Percentiles rank a stretch among this genome's conserved stretches.
These are phyloP conservation scores for Drosophila kanapiae DNA, from an alignment of 1,140 invertebrate species.

Conservation along the genomic window DNA sequence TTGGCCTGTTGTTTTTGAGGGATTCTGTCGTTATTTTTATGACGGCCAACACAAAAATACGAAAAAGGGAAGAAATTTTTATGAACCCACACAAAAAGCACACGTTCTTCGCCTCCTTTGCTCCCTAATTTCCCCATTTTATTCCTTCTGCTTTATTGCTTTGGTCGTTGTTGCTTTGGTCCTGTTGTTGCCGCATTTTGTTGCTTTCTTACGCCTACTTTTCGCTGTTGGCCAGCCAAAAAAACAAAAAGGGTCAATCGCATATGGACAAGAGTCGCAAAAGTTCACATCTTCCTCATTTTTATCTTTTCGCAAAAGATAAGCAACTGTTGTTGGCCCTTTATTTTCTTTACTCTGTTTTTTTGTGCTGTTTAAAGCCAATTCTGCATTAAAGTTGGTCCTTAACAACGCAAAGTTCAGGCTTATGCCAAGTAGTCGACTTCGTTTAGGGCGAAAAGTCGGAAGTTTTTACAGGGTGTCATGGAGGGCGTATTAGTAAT, in stretches of 20 bases:
- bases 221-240: constrained; percentile 16
- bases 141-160: constrained; percentile 25
- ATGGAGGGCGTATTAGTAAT: constrained; percentile 1
- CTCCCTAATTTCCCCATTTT: constrained; percentile 11
- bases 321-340: constrained; percentile 33
- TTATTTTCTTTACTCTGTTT: neutral
- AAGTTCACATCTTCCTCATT: constrained; percentile 11
- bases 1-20: constrained; percentile 41
- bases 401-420: constrained; percentile 7
- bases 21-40: constrained; percentile 50
- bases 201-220: constrained; percentile 43
- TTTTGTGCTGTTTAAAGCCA: constrained; percentile 8
- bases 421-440: neutral
- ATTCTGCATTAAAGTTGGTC: constrained; percentile 15
- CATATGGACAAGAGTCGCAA: constrained; percentile 31
- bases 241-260: constrained; percentile 20
- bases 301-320: constrained; percentile 22
- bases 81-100: constrained; percentile 49
- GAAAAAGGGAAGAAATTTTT: constrained; percentile 19
- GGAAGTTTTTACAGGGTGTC: neutral
- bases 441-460: neutral
- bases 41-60: constrained; percentile 10
- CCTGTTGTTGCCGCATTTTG: constrained; percentile 28
- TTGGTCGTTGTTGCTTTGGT: constrained; percentile 21
- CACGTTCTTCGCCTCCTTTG: constrained; percentile 17